phyloP scores from a whole-genome alignment of 64 coral and sea anemone species.

The Actinia tenebrosa region DNA sequence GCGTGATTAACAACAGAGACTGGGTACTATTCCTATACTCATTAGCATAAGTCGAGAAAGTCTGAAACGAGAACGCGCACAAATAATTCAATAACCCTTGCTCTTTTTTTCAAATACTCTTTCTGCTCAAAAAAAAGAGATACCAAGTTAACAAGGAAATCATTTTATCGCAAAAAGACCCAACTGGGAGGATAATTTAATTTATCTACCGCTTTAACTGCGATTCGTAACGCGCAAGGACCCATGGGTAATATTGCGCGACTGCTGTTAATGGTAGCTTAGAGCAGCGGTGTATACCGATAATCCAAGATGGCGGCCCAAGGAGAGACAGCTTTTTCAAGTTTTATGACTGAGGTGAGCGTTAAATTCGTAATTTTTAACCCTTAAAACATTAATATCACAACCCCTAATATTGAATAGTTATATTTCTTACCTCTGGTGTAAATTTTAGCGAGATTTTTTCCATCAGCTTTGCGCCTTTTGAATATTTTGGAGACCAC shows the following conservation, averaged over 20 bases:
- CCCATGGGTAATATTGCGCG: not conserved
- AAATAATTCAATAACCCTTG: not conserved
- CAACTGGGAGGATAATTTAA: not conserved
- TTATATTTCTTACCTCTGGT: not conserved
- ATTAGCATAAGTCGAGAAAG: slow-evolving; percentile 4
- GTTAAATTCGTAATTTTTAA: not conserved
- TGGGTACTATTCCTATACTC: slow-evolving; percentile 12
- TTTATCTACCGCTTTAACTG: not conserved
- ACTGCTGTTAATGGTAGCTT: not conserved
- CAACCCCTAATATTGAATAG: not conserved
- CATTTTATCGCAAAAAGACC: not conserved
- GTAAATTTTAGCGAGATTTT: not conserved
- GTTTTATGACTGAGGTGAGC: slow-evolving; percentile 67
- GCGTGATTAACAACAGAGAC: slow-evolving; percentile 22
- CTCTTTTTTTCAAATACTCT: too few relatives aligned
- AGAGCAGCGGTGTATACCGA: not conserved
- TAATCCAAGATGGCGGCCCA: slow-evolving; percentile 64
- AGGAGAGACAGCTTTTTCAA: slow-evolving; percentile 41
- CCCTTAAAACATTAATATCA: not conserved
- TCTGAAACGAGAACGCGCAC: not conserved
- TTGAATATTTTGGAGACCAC: not conserved
- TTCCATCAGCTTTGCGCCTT: not conserved
- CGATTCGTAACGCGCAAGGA: not conserved
- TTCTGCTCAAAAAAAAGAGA: not conserved
- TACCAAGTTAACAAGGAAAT: not conserved